phyloP scores from a whole-genome alignment of 2,888 invertebrate genomes.

The Orthosia cruda region DNA sequence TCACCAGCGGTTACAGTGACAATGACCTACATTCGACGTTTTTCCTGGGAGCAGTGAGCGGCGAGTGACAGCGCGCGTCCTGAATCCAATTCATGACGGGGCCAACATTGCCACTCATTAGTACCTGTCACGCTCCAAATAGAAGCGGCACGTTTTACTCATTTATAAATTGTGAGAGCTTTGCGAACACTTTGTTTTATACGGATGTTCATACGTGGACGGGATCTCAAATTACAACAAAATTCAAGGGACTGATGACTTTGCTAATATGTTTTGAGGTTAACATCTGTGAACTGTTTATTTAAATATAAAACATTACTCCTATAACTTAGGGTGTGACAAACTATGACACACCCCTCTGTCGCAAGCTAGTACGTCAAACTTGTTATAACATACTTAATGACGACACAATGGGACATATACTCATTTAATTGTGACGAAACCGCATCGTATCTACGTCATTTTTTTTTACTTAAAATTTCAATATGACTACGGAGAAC shows the following conservation, averaged over 20 bases:
- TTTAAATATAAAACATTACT: neutral
- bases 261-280: neutral
- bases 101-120: conserved; percentile 78
- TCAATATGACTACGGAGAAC: conserved; percentile 28
- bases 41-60: conserved; percentile 76
- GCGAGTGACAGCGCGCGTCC: conserved; percentile 72
- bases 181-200: conserved; percentile 49
- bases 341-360: conserved; percentile 51
- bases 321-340: conserved; percentile 2
- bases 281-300: neutral
- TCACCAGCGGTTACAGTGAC: conserved; percentile 36
- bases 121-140: conserved; percentile 84
- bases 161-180: conserved; percentile 68
- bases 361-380: conserved; percentile 16
- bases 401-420: conserved; percentile 26
- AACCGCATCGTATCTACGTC: neutral
- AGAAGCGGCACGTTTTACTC: conserved; percentile 73
- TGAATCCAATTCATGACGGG: conserved; percentile 72
- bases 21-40: conserved; percentile 77
- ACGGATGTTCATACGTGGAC: conserved; percentile 27
- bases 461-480: conserved; percentile 16
- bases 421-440: conserved; percentile 14
- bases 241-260: conserved; percentile 8
- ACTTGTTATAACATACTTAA: conserved; percentile 6
- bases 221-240: conserved; percentile 52